These are phyloP conservation scores for Halichoeres trimaculatus DNA, from an alignment of 2,113 vertebrate genomes.

Conservation along the genomic window DNA sequence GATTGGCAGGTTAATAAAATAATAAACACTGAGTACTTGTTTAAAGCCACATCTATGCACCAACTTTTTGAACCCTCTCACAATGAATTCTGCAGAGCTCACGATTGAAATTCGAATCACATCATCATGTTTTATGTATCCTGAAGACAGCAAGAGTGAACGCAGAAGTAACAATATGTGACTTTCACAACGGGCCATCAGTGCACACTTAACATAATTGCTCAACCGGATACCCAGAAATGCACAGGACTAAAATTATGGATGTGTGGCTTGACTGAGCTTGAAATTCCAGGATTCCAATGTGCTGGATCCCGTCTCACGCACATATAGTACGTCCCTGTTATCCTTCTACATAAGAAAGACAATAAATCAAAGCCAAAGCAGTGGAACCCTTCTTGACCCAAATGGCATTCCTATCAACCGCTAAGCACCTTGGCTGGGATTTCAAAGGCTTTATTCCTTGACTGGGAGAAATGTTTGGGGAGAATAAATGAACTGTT, in stretches of 20 bases:
- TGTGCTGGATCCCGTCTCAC: slow-evolving; percentile 56
- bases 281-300: slow-evolving; percentile 59
- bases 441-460: slow-evolving; percentile 69
- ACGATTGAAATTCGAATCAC: not conserved
- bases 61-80: not conserved
- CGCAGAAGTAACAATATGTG: slow-evolving; percentile 20
- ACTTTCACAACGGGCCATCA: slow-evolving; percentile 56
- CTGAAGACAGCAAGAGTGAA: slow-evolving; percentile 29
- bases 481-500: slow-evolving; percentile 81
- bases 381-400: slow-evolving; percentile 66
- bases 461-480: slow-evolving; percentile 70
- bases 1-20: slow-evolving; percentile 25
- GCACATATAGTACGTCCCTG: slow-evolving; percentile 47
- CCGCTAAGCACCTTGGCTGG: slow-evolving; percentile 73
- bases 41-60: slow-evolving; percentile 17
- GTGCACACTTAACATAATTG: slow-evolving; percentile 60
- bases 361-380: slow-evolving; percentile 72
- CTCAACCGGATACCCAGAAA: slow-evolving; percentile 56
- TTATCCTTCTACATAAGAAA: slow-evolving; percentile 59
- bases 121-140: slow-evolving; percentile 8
- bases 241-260: slow-evolving; percentile 56
- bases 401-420: slow-evolving; percentile 74
- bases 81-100: not conserved
- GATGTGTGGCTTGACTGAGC: slow-evolving; percentile 58
- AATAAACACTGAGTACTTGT: slow-evolving; percentile 17